Percentiles rank a stretch among this genome's conserved stretches.
These are phyloP conservation scores for Polydesmus complanatus DNA, from an alignment of 2,888 invertebrate species.

Conservation along the genomic window DNA sequence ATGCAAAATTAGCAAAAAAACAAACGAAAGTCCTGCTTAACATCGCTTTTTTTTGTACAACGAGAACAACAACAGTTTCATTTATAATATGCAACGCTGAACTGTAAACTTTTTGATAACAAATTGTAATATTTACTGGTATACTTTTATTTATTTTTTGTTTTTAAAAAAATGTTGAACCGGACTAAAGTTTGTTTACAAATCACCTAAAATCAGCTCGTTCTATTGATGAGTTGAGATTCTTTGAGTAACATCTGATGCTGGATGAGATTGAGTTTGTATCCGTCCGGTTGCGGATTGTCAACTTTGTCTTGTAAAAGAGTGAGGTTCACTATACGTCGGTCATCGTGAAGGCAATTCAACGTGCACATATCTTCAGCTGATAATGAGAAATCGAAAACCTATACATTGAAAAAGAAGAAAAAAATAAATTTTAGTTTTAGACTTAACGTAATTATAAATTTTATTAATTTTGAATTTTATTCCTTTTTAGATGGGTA, in stretches of 20 bases:
- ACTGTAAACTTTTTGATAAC: too few relatives aligned
- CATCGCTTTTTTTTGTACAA: too few relatives aligned
- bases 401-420: constrained; percentile 24
- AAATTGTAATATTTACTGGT: too few relatives aligned
- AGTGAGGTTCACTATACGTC: constrained; percentile 26
- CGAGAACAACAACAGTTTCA: too few relatives aligned
- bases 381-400: constrained; percentile 27
- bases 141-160: too few relatives aligned
- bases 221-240: background rate
- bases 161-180: too few relatives aligned
- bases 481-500: too few relatives aligned
- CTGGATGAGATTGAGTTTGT: constrained; percentile 22
- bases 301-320: constrained; percentile 28
- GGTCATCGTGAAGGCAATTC: constrained; percentile 23
- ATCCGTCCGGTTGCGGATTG: constrained; percentile 29
- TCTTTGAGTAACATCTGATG: background rate
- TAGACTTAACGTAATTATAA: too few relatives aligned
- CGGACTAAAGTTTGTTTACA: background rate
- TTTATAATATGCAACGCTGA: too few relatives aligned
- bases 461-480: background rate
- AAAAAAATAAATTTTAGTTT: constrained; percentile 6
- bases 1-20: too few relatives aligned
- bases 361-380: constrained; percentile 22
- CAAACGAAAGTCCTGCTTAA: too few relatives aligned
- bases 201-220: background rate